A percentile compares a stretch with the other conserved stretches of the same genome.
These are phyloP conservation scores for Dicerorhinus sumatrensis DNA, from an alignment of 2,113 vertebrate genomes.

Conservation along the genomic window DNA sequence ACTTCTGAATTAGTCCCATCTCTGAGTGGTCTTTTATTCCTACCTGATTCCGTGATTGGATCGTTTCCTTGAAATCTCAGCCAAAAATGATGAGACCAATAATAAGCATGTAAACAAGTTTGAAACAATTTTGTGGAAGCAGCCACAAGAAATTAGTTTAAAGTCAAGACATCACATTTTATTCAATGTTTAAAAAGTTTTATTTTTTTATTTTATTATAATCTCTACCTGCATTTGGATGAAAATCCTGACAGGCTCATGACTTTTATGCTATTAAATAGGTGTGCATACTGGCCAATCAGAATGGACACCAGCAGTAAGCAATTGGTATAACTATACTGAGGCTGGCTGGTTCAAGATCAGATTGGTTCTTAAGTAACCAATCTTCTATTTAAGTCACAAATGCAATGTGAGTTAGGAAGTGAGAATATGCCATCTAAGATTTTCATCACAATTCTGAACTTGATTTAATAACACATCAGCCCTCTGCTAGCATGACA, in stretches of 20 bases:
- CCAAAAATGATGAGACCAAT: background rate
- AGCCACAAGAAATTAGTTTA: conserved; percentile 20
- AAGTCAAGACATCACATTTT: background rate
- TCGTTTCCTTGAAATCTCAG: conserved; percentile 35
- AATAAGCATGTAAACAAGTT: background rate
- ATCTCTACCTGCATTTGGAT: background rate
- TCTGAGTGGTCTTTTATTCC: conserved; percentile 41
- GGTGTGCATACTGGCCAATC: background rate
- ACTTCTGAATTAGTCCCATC: conserved; percentile 52
- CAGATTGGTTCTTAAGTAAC: background rate
- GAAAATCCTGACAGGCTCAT: background rate
- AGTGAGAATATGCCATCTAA: background rate
- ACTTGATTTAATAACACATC: background rate
- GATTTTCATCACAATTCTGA: background rate
- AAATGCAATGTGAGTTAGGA: background rate
- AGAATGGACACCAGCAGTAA: background rate
- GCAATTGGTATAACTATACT: background rate
- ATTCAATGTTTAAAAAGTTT: background rate
- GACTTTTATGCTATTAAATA: background rate
- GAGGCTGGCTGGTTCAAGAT: background rate
- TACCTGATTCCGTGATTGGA: conserved; percentile 25
- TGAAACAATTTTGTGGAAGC: conserved; percentile 36
- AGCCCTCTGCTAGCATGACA: background rate
- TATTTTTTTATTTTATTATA: background rate
- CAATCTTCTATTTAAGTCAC: background rate